A percentile compares a stretch with the other conserved stretches of the same genome.
phyloP scores from a whole-genome alignment of 92 coral and sea anemone species.

The Porites cylindrica region DNA sequence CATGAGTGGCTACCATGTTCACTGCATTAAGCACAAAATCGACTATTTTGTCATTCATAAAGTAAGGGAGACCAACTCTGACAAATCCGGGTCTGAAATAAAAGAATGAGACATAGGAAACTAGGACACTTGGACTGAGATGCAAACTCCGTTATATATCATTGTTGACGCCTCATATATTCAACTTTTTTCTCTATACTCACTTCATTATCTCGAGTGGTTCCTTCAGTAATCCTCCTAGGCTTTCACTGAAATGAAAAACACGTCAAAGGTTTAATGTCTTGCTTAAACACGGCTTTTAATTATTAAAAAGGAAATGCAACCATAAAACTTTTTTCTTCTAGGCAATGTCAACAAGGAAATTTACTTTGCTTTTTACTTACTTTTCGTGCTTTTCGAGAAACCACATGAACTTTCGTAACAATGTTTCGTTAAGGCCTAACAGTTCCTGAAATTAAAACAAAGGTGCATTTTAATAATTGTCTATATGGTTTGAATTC shows the following conservation, averaged over 20 bases:
- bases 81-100: conserved; percentile 84
- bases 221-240: conserved; percentile 53
- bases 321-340: not conserved
- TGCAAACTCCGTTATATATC: no score
- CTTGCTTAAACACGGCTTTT: not conserved
- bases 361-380: not conserved
- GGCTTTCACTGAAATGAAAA: conserved; percentile 36
- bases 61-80: conserved; percentile 77
- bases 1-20: conserved; percentile 90
- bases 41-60: conserved; percentile 77
- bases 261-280: no score
- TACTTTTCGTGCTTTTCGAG: conserved; percentile 67
- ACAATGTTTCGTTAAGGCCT: conserved; percentile 73
- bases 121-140: no score
- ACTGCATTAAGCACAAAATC: conserved; percentile 81
- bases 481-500: not conserved
- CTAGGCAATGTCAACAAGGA: no score
- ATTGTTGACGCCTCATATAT: no score
- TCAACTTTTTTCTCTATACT: not conserved
- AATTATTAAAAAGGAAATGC: no score
- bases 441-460: conserved; percentile 67
- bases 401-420: conserved; percentile 81
- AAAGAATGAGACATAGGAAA: not conserved
- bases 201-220: conserved; percentile 87
- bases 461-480: not conserved